Conservation (phyloP, 2,797 vertebrate species). For the Streptopelia turtur region DNA sequence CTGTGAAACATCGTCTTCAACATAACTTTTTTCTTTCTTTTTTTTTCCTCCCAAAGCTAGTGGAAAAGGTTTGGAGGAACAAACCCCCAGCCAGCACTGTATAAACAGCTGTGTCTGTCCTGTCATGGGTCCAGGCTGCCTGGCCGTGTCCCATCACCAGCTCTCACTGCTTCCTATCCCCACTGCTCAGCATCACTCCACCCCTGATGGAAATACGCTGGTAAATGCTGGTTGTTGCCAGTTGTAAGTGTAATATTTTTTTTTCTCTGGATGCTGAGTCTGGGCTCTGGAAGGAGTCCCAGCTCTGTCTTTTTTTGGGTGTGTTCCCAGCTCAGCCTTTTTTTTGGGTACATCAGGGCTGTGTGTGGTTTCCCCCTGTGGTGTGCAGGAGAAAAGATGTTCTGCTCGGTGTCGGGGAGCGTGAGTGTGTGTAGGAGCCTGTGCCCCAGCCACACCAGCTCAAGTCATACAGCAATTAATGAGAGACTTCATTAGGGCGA, state of each 20-base stretch:
- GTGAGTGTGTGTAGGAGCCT: fast-evolving
- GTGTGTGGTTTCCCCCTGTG: fast-evolving
- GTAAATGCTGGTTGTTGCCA: neutral
- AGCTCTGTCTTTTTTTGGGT: fast-evolving
- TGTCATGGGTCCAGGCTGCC: neutral
- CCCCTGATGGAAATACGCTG: neutral
- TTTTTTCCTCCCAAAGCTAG: neutral
- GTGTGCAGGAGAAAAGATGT: neutral
- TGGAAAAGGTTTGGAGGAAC: neutral
- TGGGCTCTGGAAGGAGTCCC: neutral
- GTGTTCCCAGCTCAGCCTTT: fast-evolving
- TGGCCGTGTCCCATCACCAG: neutral
- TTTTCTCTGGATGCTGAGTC: neutral
- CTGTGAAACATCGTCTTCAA: conserved; percentile 7
- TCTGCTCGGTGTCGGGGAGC: neutral
- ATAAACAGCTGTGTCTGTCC: neutral
- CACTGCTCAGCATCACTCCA: neutral
- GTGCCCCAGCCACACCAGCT: neutral
- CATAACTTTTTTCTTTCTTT: neutral
- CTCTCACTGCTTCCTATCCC: neutral
- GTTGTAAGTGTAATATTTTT: neutral
- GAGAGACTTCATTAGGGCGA: neutral
- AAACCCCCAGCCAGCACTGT: neutral
- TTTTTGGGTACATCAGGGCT: neutral
- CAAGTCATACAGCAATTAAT: neutral